Conservation (phyloP, 2,797 vertebrate species). For the Darevskia mixta region DNA sequence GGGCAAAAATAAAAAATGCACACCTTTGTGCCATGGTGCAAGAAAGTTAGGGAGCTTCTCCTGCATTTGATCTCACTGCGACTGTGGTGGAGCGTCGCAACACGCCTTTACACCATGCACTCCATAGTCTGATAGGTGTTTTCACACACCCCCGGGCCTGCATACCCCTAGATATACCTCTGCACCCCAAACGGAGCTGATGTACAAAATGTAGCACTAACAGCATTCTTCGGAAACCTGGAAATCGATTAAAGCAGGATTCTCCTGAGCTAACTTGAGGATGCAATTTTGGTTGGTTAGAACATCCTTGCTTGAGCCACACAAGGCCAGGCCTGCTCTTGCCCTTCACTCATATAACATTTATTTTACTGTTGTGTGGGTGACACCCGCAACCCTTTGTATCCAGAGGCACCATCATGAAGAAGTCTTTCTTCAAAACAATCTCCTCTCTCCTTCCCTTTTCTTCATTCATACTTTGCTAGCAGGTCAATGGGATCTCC, state of each 20-base stretch:
- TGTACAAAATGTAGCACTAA: background rate
- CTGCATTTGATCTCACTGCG: no score
- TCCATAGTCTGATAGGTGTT: no score
- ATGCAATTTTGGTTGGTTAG: background rate
- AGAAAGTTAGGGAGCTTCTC: no score
- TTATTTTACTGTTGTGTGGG: background rate
- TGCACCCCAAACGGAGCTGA: no score
- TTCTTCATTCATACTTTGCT: conserved; percentile 1
- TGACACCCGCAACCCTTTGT: background rate
- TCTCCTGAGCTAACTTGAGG: background rate
- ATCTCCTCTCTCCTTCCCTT: background rate
- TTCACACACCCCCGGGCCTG: no score
- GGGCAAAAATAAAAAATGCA: no score
- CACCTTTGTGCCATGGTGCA: no score
- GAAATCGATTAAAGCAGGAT: background rate
- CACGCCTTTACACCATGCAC: no score
- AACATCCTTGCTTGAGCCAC: no score
- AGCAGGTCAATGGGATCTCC: background rate
- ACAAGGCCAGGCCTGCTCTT: background rate
- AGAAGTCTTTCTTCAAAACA: background rate
- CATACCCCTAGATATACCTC: no score
- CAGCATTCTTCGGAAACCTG: background rate
- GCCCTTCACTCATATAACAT: background rate
- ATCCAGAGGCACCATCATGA: background rate
- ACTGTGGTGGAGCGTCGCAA: no score